Base-by-base conservation (phyloP, 2,888 invertebrate species). In the Eupithecia insigniata region DNA sequence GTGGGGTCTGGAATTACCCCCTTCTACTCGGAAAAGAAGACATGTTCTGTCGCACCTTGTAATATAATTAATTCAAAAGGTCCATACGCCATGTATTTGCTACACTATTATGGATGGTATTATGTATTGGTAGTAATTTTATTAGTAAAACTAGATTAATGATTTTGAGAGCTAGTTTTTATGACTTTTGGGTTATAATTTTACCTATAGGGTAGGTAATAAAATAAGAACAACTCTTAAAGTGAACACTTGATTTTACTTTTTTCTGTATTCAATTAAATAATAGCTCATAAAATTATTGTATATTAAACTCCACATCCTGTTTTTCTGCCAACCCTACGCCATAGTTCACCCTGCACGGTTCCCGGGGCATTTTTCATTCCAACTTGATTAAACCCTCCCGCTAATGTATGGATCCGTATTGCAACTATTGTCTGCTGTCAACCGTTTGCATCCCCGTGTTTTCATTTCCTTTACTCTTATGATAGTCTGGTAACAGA, bases 381-480 rank as follows among this genome's bases (percentile, higher is more conserved):
- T 85, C 87, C 87, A 88, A 89, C 90, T 92, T 92, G 92, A 93
- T 93, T 92, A 93, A 92, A 92, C 88, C 91, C 91, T 84, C 82
- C 83, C 82, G 87, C 86, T 91, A 90, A 91, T 91, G 86, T 88
- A 90, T 87, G 85, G 84, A 87, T 87, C 84, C 80, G 71, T 74
- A 71, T 69, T 81, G 81, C 84, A 69, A 75, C 73, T 75, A 71
- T 73, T 76, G 73, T 76, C 46, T 55, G 69, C 71, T 66, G 61
- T 62, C 71, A 68, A 66, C 66, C 73, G 51, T 71, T 71, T 66
- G 61, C 65, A 61, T 22, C 8, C 66, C 67, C 8, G 62, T 73
- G 60, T 65, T 73, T 71, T 70, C 67, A 73, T 73, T 73, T 66
- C 73, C 73, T 73, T 64, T 70, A 22, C 65, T 70, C 65, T 67